Conservation (phyloP, 2,888 invertebrate species). For the Leucoptera coffeella region DNA sequence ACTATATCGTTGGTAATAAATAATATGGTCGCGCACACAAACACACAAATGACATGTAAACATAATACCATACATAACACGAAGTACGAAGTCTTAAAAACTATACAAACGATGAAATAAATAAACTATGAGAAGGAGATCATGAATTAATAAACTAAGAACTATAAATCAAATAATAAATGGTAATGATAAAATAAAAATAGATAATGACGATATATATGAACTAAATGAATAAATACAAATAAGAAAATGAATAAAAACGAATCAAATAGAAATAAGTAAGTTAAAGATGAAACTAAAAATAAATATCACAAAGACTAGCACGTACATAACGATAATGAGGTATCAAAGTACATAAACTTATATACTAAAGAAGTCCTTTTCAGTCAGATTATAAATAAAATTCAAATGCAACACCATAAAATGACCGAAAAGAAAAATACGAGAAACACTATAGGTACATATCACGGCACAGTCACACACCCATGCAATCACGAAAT, state of each 20-base stretch:
- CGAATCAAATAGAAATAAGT: no score
- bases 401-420: slow-evolving; percentile 9
- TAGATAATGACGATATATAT: slow-evolving; percentile 1
- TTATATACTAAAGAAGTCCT: slow-evolving; percentile 13
- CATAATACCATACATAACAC: slow-evolving; percentile 8
- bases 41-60: slow-evolving; percentile 9
- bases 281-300: no score
- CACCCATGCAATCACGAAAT: slow-evolving; percentile 18
- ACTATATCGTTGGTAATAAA: no score
- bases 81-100: no score
- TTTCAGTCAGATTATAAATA: slow-evolving; percentile 25
- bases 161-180: slow-evolving; percentile 1
- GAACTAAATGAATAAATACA: slow-evolving; percentile 1
- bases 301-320: no score
- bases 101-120: no score
- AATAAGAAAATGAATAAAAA: slow-evolving; percentile 2
- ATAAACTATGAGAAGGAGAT: slow-evolving; percentile 2
- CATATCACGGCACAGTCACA: slow-evolving; percentile 13
- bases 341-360: neutral
- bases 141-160: slow-evolving; percentile 3
- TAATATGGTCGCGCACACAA: no score
- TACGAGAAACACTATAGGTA: slow-evolving; percentile 11
- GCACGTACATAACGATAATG: neutral
- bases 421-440: slow-evolving; percentile 31
- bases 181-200: no score